Percentiles rank a stretch among this genome's conserved stretches.
These are phyloP conservation scores for Acestrorhynchus altus DNA, from an alignment of 2,797 vertebrate species.

Conservation along the genomic window DNA sequence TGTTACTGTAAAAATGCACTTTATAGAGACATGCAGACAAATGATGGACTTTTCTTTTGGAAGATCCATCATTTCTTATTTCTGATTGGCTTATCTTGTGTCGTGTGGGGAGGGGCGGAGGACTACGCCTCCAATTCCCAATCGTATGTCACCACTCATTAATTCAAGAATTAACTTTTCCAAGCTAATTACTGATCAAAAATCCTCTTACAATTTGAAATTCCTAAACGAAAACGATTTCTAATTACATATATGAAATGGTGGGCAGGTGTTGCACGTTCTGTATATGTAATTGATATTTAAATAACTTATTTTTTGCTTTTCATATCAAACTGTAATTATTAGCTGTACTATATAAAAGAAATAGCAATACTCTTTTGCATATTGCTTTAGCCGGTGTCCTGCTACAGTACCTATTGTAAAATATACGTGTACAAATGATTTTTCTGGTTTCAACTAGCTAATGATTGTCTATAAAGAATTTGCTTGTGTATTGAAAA, in stretches of 20 bases:
- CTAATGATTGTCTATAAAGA: constrained; percentile 91
- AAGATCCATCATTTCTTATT: constrained; percentile 58
- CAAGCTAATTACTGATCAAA: constrained; percentile 66
- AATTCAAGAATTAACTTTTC: constrained; percentile 68
- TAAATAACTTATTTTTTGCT: constrained; percentile 99
- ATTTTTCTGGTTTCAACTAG: constrained; percentile 93
- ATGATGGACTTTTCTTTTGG: constrained; percentile 58
- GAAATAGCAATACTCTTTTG: constrained; percentile 90
- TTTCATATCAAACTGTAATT: constrained; percentile 95
- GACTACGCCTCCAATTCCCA: constrained; percentile 75
- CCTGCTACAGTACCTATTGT: constrained; percentile 91
- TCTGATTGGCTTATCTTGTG: constrained; percentile 65
- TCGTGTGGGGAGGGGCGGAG: constrained; percentile 64
- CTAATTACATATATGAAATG: constrained; percentile 91
- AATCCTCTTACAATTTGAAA: constrained; percentile 63
- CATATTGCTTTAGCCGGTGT: constrained; percentile 91
- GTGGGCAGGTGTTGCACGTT: constrained; percentile 96
- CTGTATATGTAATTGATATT: constrained; percentile 99
- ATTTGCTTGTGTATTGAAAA: constrained; percentile 94
- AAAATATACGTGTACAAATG: constrained; percentile 93
- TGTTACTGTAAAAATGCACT: constrained; percentile 86
- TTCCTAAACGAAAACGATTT: constrained; percentile 59
- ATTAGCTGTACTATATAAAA: constrained; percentile 96
- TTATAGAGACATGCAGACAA: constrained; percentile 77
- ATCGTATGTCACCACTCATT: constrained; percentile 80